phyloP scores from a whole-genome alignment of 1,140 invertebrate species.

The Drosophila fuyamai region DNA sequence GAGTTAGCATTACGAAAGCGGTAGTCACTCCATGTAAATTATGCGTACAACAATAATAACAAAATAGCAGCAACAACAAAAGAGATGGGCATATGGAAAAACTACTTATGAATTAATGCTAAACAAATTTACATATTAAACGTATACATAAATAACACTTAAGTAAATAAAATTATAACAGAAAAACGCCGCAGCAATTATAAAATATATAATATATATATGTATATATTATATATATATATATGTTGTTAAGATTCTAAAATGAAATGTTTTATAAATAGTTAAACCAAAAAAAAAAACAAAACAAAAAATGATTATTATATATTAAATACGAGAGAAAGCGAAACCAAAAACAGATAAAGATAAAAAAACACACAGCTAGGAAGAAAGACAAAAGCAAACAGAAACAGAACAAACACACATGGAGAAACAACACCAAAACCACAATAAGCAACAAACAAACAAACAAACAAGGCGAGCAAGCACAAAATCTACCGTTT shows the following conservation, averaged over 20 bases:
- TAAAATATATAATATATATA: conserved; percentile 49
- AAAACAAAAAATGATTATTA: conserved; percentile 65
- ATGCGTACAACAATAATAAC: conserved; percentile 72
- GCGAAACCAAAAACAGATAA: conserved; percentile 30
- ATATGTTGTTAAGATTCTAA: conserved; percentile 84
- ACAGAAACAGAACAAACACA: conserved; percentile 26
- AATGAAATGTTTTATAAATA: conserved; percentile 84
- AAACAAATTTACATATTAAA: conserved; percentile 65
- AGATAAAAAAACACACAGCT: conserved; percentile 24
- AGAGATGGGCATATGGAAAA: conserved; percentile 55
- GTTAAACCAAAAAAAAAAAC: conserved; percentile 66
- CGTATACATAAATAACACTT: conserved; percentile 51
- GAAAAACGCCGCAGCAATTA: conserved; percentile 65
- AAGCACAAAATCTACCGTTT: conserved; percentile 50
- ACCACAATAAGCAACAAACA: conserved; percentile 37
- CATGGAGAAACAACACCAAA: conserved; percentile 48
- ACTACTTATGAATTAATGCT: conserved; percentile 73
- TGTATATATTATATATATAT: conserved; percentile 48
- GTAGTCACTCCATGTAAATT: conserved; percentile 72
- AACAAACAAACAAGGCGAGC: conserved; percentile 54
- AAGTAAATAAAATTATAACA: conserved; percentile 56
- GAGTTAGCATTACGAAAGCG: conserved; percentile 33
- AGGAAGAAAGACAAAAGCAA: conserved; percentile 45
- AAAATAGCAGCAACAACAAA: conserved; percentile 19
- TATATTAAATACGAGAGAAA: conserved; percentile 72